Evolutionary conservation across 1,140 invertebrate species (phyloP).

Genomic region (Ceratosolen fusciceps): DNA sequence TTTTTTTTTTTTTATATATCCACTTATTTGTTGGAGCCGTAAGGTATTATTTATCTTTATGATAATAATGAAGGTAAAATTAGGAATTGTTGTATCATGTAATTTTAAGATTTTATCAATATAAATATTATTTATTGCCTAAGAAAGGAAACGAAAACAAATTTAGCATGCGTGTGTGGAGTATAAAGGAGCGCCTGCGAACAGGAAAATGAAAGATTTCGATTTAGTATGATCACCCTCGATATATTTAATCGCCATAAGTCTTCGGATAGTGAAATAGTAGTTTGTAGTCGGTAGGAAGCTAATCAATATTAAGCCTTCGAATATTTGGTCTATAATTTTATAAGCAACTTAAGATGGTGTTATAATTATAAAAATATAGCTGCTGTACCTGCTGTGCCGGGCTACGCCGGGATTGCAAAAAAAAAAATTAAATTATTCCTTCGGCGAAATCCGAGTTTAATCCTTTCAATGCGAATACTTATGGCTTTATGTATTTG

Average conservation of each 20-base stretch:
- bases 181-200: no score
- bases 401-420: not conserved
- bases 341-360: not conserved
- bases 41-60: no score
- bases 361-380: not conserved
- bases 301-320: not conserved
- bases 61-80: no score
- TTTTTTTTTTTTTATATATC: no score
- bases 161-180: not conserved
- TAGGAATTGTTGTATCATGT: no score
- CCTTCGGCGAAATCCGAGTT: not conserved
- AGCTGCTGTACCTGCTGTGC: not conserved
- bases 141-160: not conserved
- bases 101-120: not conserved
- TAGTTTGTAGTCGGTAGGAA: not conserved
- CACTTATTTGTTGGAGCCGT: no score
- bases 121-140: no score
- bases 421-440: conserved; percentile 20
- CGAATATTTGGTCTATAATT: not conserved
- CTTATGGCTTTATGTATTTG: not conserved
- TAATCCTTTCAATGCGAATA: not conserved
- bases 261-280: not conserved
- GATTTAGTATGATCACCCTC: not conserved
- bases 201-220: not conserved
- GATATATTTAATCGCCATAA: not conserved